Evolutionary conservation across 64 coral and sea anemone species (phyloP).

Genomic region (Acropora tenuis): DNA sequence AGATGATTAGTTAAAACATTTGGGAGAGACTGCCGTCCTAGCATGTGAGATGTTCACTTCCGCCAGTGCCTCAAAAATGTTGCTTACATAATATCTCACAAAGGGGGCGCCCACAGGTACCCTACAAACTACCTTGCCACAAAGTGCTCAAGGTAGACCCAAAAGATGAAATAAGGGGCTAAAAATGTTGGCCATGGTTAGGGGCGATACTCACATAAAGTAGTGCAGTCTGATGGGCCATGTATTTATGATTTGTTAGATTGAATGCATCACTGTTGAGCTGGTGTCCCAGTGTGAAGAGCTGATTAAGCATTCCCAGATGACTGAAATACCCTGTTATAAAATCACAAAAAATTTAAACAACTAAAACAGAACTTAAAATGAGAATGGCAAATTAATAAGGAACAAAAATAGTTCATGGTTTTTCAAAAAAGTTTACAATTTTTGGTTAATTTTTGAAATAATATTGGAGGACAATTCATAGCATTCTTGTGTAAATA

Average conservation of each 20-base stretch:
- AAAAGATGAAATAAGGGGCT: no score
- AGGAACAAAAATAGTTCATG: neutral
- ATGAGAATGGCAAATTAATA: neutral
- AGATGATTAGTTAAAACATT: no score
- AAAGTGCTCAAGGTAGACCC: no score
- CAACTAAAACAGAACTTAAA: neutral
- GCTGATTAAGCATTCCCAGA: slow-evolving; percentile 89
- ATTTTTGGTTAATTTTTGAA: no score
- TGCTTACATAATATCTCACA: no score
- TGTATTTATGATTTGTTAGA: slow-evolving; percentile 93
- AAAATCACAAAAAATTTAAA: slow-evolving; percentile 8
- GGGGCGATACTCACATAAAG: slow-evolving; percentile 83
- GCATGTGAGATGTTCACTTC: no score
- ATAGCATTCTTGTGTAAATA: no score
- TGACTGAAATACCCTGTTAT: slow-evolving; percentile 85
- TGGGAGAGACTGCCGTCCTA: no score
- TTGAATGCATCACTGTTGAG: slow-evolving; percentile 93
- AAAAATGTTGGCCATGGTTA: neutral
- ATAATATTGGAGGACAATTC: no score
- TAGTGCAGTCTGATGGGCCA: slow-evolving; percentile 92
- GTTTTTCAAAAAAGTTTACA: neutral
- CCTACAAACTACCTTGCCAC: no score
- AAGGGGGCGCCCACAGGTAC: no score
- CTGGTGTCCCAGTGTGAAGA: slow-evolving; percentile 89
- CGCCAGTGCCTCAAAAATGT: no score